phyloP scores from a whole-genome alignment of 2,113 vertebrate species.

The Cyprinus carpio region DNA sequence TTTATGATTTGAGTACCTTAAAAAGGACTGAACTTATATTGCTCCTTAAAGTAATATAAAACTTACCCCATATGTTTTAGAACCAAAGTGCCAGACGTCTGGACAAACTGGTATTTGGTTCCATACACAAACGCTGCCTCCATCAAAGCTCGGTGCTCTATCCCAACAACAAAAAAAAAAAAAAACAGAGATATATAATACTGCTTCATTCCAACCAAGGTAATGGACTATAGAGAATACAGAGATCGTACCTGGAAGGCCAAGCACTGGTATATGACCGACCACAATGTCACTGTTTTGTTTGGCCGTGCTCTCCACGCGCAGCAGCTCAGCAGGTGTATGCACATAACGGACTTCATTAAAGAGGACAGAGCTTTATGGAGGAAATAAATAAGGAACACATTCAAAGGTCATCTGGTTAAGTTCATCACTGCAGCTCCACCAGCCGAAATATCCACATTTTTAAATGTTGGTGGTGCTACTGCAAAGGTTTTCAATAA shows the following conservation, averaged over 20 bases:
- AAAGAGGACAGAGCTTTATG: conserved; percentile 84
- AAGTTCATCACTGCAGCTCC: neutral
- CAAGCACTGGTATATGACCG: conserved; percentile 84
- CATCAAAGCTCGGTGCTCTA: conserved; percentile 94
- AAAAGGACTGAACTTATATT: neutral
- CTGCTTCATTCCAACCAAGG: neutral
- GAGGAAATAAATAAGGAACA: neutral
- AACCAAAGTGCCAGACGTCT: conserved; percentile 85
- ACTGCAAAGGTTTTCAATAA: neutral
- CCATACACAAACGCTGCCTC: conserved; percentile 93
- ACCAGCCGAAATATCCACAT: neutral
- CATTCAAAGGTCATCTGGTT: neutral
- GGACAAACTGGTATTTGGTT: conserved; percentile 86
- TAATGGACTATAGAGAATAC: neutral
- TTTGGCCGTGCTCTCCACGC: conserved; percentile 80
- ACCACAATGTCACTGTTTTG: conserved; percentile 83
- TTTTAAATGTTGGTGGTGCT: neutral
- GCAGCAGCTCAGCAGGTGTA: conserved; percentile 79
- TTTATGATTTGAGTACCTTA: neutral
- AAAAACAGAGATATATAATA: neutral
- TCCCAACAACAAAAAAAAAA: neutral
- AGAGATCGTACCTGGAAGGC: conserved; percentile 83
- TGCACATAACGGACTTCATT: conserved; percentile 90
- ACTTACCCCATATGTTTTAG: conserved; percentile 82
- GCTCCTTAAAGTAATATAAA: neutral